Conservation (phyloP, 2,797 vertebrate species). For the Nyctibius grandis region DNA sequence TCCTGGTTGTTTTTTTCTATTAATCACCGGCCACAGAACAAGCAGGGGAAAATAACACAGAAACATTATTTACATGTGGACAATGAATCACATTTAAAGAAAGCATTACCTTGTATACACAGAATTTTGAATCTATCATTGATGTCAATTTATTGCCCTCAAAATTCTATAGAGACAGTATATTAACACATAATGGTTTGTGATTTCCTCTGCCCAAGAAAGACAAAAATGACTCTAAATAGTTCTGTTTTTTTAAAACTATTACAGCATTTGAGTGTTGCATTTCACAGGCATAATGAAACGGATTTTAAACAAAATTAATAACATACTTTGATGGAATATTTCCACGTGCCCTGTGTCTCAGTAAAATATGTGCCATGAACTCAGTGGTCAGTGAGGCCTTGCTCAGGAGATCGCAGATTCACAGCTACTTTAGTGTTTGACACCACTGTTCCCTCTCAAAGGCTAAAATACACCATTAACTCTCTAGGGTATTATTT, state of each 20-base stretch:
- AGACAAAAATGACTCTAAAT: slow-evolving; percentile 48
- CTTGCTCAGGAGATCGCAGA: not conserved
- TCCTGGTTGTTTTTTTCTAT: not conserved
- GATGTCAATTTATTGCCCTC: slow-evolving; percentile 39
- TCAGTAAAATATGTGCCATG: not conserved
- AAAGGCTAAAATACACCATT: not conserved
- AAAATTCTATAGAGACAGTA: slow-evolving; percentile 50
- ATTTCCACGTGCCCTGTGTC: not conserved
- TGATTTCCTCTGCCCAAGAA: slow-evolving; percentile 57
- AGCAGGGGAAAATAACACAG: not conserved
- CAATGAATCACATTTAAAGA: slow-evolving; percentile 34
- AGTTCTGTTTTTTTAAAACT: slow-evolving; percentile 17
- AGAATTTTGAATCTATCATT: slow-evolving; percentile 33
- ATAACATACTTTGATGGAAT: not conserved
- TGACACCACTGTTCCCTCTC: not conserved
- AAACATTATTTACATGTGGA: not conserved
- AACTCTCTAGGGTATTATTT: not conserved
- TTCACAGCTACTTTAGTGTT: not conserved
- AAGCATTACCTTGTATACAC: not conserved
- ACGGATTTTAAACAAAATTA: slow-evolving; percentile 9
- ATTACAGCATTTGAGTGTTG: slow-evolving; percentile 2
- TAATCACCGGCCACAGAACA: not conserved
- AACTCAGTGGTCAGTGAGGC: not conserved
- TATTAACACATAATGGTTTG: slow-evolving; percentile 15
- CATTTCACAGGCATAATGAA: slow-evolving; percentile 14